Evolutionary conservation across 2,113 vertebrate species (phyloP).

Genomic region (Rhinogobius similis): DNA sequence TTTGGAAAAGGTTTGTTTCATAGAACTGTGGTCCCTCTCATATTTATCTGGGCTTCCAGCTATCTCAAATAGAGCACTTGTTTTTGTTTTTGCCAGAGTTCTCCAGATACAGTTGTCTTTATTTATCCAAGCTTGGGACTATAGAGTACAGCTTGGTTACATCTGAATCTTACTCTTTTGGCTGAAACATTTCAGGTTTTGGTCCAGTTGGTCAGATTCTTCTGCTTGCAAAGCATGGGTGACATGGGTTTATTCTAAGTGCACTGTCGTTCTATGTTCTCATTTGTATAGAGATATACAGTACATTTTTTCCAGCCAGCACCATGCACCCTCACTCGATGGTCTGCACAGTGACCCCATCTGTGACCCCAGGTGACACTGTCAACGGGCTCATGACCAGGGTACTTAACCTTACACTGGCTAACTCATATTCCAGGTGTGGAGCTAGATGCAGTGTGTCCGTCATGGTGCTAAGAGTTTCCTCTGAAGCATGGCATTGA

Average conservation of each 20-base stretch:
- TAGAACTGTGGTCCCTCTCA: no score
- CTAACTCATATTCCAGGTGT: constrained; percentile 78
- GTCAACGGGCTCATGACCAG: constrained; percentile 72
- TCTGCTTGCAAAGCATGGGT: not conserved
- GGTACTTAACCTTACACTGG: constrained; percentile 74
- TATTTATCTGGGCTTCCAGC: no score
- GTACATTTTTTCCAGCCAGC: constrained; percentile 38
- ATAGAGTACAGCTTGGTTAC: not conserved
- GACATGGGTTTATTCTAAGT: not conserved
- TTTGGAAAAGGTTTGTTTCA: no score
- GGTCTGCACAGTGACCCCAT: constrained; percentile 46
- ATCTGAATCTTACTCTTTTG: not conserved
- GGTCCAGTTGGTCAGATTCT: not conserved
- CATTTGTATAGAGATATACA: constrained; percentile 62
- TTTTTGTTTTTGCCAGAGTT: no score
- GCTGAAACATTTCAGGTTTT: not conserved
- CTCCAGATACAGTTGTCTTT: not conserved
- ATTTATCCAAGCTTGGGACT: not conserved
- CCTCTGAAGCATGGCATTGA: constrained; percentile 56
- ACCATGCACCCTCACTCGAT: constrained; percentile 30
- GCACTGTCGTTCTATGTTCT: not conserved
- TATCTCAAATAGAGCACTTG: no score
- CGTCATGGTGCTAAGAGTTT: constrained; percentile 66
- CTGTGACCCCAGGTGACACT: constrained; percentile 71
- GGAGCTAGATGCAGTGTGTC: constrained; percentile 67